These are phyloP conservation scores for Phaedon cochleariae DNA, from an alignment of 2,888 invertebrate genomes.

Conservation along the genomic window DNA sequence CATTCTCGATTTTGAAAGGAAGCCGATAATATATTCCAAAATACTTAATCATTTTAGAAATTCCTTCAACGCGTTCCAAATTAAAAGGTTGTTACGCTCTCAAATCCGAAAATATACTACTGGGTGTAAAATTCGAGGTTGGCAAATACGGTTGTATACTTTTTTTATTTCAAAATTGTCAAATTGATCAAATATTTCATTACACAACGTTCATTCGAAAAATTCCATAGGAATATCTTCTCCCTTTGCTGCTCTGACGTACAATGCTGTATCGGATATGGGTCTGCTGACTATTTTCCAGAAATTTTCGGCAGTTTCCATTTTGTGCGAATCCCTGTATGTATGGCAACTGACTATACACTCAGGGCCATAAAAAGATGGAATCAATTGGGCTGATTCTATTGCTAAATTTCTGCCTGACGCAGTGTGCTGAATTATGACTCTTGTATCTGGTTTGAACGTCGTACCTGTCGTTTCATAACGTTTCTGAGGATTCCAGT, in stretches of 20 bases:
- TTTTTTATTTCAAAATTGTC: too few species aligned
- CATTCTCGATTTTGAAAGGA: too few species aligned
- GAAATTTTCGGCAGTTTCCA: slow-evolving; percentile 54
- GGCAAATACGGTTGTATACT: too few species aligned
- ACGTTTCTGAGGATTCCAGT: slow-evolving; percentile 53
- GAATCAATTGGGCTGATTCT: slow-evolving; percentile 52
- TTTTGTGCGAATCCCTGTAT: slow-evolving; percentile 49
- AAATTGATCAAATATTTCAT: too few species aligned
- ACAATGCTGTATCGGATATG: slow-evolving; percentile 49
- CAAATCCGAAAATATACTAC: too few species aligned
- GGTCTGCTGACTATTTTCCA: slow-evolving; percentile 48
- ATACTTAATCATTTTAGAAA: too few species aligned
- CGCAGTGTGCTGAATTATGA: slow-evolving; percentile 58
- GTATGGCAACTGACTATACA: slow-evolving; percentile 48
- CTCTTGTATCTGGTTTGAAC: slow-evolving; percentile 50
- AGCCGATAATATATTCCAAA: too few species aligned
- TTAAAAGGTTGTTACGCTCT: too few species aligned
- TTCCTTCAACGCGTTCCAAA: too few species aligned
- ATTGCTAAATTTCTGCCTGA: slow-evolving; percentile 58
- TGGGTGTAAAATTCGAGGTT: too few species aligned
- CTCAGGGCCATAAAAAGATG: slow-evolving; percentile 57
- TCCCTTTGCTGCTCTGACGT: slow-evolving; percentile 55
- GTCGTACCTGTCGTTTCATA: slow-evolving; percentile 52
- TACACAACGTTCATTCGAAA: slow-evolving; percentile 41
- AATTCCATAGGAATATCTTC: slow-evolving; percentile 51